Percentiles rank a stretch among this genome's conserved stretches.
Evolutionary conservation across 2,113 vertebrate species (phyloP).

Genomic region (Colistium nudipinnis): DNA sequence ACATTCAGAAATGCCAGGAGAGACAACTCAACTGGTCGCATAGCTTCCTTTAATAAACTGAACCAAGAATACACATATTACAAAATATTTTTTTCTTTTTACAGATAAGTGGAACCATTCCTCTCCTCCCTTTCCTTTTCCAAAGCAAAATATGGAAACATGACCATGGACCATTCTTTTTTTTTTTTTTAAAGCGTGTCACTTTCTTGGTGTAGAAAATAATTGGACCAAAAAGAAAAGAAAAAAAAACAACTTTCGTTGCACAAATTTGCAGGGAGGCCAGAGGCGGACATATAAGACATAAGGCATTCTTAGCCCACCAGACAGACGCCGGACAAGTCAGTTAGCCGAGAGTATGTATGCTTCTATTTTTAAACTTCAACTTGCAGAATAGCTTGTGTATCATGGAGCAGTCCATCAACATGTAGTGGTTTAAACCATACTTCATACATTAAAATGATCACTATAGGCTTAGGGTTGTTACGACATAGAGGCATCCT

Average conservation of each 20-base stretch:
- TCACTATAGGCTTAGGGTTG: constrained; percentile 37
- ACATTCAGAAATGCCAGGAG: constrained; percentile 24
- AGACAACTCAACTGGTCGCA: constrained; percentile 79
- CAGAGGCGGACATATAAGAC: constrained; percentile 15
- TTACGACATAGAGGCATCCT: constrained; percentile 35
- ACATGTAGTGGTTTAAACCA: constrained; percentile 31
- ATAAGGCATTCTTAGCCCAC: constrained; percentile 35
- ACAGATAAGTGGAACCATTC: constrained; percentile 83
- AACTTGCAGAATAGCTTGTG: constrained; percentile 30
- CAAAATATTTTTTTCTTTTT: constrained; percentile 87
- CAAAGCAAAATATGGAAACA: constrained; percentile 68
- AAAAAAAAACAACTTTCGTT: constrained; percentile 65
- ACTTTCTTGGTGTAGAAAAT: constrained; percentile 78
- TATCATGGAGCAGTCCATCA: constrained; percentile 18
- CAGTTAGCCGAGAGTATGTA: constrained; percentile 23
- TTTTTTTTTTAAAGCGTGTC: constrained; percentile 42
- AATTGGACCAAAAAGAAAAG: constrained; percentile 62
- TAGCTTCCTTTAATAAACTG: constrained; percentile 90
- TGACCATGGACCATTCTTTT: constrained; percentile 69
- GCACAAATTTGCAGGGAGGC: constrained; percentile 57
- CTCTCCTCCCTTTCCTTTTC: constrained; percentile 43
- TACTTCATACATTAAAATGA: constrained; percentile 33
- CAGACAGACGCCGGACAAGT: constrained; percentile 32
- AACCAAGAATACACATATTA: constrained; percentile 90
- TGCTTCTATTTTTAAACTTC: constrained; percentile 36